Conservation (phyloP, 1,140 invertebrate species). For the Hycleus phaleratus region DNA sequence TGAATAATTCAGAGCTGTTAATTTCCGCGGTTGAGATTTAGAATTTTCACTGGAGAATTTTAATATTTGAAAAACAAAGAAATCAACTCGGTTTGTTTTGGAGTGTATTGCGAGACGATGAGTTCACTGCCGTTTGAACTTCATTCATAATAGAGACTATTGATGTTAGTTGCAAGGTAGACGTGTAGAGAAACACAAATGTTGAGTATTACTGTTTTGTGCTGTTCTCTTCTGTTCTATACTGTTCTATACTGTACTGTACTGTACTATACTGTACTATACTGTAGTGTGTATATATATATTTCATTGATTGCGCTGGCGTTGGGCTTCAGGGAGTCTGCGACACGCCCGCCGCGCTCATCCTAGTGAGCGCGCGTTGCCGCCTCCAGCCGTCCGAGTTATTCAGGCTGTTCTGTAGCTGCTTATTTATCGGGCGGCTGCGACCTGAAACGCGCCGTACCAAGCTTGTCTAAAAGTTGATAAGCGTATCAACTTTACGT, state of each 20-base stretch:
- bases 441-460: slow-evolving; percentile 35
- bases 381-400: slow-evolving; percentile 36
- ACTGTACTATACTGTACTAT: slow-evolving; percentile 19
- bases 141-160: slow-evolving; percentile 7
- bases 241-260: no score
- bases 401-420: slow-evolving; percentile 35
- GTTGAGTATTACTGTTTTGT: no score
- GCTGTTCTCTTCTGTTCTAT: no score
- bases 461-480: slow-evolving; percentile 10
- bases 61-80: slow-evolving; percentile 1
- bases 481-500: not conserved
- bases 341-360: slow-evolving; percentile 38
- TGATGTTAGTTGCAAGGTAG: slow-evolving; percentile 1
- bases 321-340: slow-evolving; percentile 37
- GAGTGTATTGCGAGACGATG: not conserved
- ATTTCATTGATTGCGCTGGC: slow-evolving; percentile 40
- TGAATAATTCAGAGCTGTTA: slow-evolving; percentile 26
- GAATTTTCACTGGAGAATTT: slow-evolving; percentile 3
- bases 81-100: not conserved
- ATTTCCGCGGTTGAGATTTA: slow-evolving; percentile 7
- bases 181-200: slow-evolving; percentile 3
- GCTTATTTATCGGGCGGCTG: slow-evolving; percentile 42
- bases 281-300: slow-evolving; percentile 28
- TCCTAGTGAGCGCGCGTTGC: slow-evolving; percentile 32
- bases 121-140: not conserved